A percentile compares a stretch with the other conserved stretches of the same genome.
These are phyloP conservation scores for Eurypyga helias DNA, from an alignment of 2,113 vertebrate genomes.

Conservation along the genomic window DNA sequence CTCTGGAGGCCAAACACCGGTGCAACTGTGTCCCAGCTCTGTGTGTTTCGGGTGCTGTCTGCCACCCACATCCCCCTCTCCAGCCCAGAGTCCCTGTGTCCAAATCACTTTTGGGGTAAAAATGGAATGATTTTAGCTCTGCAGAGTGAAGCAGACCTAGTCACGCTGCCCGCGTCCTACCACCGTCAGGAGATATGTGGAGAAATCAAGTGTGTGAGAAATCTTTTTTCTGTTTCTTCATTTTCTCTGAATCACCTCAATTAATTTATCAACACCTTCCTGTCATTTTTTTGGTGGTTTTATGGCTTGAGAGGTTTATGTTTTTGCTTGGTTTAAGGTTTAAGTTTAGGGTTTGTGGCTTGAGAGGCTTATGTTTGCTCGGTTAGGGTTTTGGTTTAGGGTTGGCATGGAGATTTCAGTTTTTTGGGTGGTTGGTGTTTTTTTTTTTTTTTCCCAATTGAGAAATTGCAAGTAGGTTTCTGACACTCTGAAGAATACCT, in stretches of 20 bases:
- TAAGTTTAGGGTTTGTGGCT: neutral
- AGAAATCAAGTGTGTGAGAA: neutral
- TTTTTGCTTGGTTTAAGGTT: neutral
- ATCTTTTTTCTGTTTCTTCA: neutral
- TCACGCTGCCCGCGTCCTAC: neutral
- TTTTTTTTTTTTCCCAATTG: neutral
- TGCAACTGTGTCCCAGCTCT: fast-evolving
- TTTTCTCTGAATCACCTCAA: neutral
- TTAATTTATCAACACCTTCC: neutral
- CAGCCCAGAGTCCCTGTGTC: neutral
- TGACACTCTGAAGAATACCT: conserved; percentile 14
- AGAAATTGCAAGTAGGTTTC: conserved; percentile 10
- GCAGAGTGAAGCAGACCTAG: neutral
- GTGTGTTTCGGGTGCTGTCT: fast-evolving
- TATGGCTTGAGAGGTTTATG: neutral
- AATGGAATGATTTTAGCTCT: neutral
- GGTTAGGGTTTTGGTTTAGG: neutral
- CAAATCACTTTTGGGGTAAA: neutral
- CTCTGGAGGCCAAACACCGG: neutral
- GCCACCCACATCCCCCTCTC: neutral
- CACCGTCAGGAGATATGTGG: fast-evolving
- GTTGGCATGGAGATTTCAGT: neutral
- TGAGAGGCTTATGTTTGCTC: neutral
- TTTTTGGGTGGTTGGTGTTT: neutral
- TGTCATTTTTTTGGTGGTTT: neutral